phyloP scores from a whole-genome alignment of 2,113 vertebrate genomes.

The Nothoprocta perdicaria region DNA sequence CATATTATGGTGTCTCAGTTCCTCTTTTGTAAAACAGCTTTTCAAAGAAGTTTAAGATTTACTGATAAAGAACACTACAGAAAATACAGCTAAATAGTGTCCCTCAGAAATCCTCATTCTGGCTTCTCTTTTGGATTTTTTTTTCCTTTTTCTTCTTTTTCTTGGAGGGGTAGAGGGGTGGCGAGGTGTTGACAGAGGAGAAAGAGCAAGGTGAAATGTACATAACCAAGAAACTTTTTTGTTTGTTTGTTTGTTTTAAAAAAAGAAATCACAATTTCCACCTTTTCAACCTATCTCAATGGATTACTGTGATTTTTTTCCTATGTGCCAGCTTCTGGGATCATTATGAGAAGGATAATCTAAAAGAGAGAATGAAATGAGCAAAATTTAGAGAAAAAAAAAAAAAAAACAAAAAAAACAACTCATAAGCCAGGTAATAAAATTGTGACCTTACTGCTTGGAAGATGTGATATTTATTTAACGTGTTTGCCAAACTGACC shows the following conservation, averaged over 20 bases:
- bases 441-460: neutral
- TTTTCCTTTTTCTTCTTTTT: neutral
- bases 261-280: neutral
- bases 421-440: rapidly evolving
- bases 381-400: neutral
- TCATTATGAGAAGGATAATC: neutral
- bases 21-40: neutral
- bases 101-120: neutral
- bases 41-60: neutral
- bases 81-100: neutral
- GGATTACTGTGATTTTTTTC: neutral
- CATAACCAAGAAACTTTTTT: too few relatives aligned
- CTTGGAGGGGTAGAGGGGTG: too few relatives aligned
- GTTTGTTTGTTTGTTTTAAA: neutral
- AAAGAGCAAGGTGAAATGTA: too few relatives aligned
- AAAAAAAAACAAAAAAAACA: neutral
- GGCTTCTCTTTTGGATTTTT: neutral
- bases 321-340: rapidly evolving
- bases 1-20: neutral
- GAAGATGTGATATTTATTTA: neutral
- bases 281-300: neutral
- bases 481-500: neutral
- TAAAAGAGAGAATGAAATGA: neutral
- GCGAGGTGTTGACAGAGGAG: too few relatives aligned
- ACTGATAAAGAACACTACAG: neutral